Evolutionary conservation across 2,888 invertebrate genomes (phyloP).

Genomic region (Chloromyia formosa): DNA sequence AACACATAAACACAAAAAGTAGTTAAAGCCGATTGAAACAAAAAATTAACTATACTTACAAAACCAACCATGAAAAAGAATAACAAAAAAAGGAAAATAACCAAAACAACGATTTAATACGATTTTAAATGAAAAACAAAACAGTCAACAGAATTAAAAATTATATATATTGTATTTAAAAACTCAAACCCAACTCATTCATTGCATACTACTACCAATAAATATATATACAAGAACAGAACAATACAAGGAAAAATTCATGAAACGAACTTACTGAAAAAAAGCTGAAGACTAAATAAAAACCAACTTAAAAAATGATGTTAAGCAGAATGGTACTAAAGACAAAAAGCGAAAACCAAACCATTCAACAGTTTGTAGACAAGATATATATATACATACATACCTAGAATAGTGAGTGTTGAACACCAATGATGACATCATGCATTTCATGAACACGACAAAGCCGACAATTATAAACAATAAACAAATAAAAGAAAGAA

Average conservation of each 20-base stretch:
- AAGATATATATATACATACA: too few species aligned
- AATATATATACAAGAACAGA: neutral
- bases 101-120: slow-evolving; percentile 35
- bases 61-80: neutral
- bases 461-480: too few species aligned
- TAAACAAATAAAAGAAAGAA: slow-evolving; percentile 10
- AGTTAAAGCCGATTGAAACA: neutral
- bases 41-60: neutral
- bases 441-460: neutral
- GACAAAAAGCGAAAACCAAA: slow-evolving; percentile 8
- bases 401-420: too few species aligned
- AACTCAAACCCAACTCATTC: neutral
- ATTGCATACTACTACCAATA: too few species aligned
- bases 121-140: slow-evolving; percentile 32
- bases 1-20: neutral
- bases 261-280: slow-evolving; percentile 11
- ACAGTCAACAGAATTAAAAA: too few species aligned
- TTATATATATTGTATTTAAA: slow-evolving; percentile 8
- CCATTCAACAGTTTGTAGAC: neutral
- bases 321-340: neutral
- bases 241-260: slow-evolving; percentile 19
- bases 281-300: neutral
- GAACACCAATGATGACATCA: too few species aligned
- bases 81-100: slow-evolving; percentile 13
- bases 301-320: neutral